Conservation (phyloP, 23 tunicate species). For the Corella eumyota region DNA sequence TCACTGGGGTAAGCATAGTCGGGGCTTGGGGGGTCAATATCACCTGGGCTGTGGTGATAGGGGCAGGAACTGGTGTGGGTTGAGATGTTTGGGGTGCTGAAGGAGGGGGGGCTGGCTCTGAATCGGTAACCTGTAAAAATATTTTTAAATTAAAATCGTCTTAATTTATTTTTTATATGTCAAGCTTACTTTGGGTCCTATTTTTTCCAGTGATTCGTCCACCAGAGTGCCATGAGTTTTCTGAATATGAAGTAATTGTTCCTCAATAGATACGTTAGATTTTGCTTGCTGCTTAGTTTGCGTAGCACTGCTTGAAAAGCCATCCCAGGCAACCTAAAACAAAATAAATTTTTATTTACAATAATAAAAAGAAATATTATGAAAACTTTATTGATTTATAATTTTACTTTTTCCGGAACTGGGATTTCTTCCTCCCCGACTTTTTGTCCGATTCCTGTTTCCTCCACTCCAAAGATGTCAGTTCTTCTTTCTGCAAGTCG, state of each 20-base stretch:
- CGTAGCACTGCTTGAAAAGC: constrained; percentile 68
- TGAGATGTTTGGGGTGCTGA: too few species aligned
- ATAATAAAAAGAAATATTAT: background rate
- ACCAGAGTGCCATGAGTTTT: constrained; percentile 77
- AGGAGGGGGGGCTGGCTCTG: too few species aligned
- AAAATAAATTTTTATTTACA: background rate
- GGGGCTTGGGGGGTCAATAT: too few species aligned
- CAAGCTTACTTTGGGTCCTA: constrained; percentile 61
- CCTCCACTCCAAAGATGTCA: constrained; percentile 98
- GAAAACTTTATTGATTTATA: background rate
- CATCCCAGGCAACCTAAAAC: constrained; percentile 53
- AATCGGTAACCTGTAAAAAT: too few species aligned
- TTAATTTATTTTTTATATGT: background rate
- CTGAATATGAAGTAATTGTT: constrained; percentile 56
- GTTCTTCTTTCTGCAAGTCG: constrained; percentile 92
- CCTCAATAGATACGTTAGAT: constrained; percentile 56
- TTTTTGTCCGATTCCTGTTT: constrained; percentile 90
- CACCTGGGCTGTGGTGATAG: too few species aligned
- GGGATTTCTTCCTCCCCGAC: constrained; percentile 80
- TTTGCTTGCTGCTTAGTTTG: constrained; percentile 60
- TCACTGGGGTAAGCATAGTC: too few species aligned
- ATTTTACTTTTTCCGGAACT: constrained; percentile 18
- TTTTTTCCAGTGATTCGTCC: constrained; percentile 49
- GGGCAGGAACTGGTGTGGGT: too few species aligned
- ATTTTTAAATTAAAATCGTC: too few species aligned